Base-by-base conservation (phyloP, 1,140 invertebrate genomes). In the Dryas iulia region DNA sequence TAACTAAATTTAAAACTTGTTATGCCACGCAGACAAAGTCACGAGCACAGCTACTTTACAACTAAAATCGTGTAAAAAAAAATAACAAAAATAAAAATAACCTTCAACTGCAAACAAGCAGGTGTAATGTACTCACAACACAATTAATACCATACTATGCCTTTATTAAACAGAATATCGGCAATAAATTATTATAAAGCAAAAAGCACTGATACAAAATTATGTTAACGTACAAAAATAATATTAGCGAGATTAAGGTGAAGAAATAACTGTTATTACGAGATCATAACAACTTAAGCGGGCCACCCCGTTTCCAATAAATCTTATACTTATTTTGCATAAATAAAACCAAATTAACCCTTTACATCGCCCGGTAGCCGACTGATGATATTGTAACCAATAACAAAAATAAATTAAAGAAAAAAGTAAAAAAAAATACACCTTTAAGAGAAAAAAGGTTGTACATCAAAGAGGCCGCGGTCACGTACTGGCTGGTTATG, bases 331-430 rank as follows among this genome's bases (percentile, higher is more conserved):
- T 84, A 87, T 90, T 90, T 90, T 90, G 86, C 87, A 89, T 88
- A 87, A 89, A 88, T 87, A 87, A 89, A 85, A 87, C 79, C 78
- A 84, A 89, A 87, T 89, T 86, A 89, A 78, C 78, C 87, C 80
- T 87, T 87, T 84, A 80, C 72, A 77, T 74, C 78, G 82, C 78
- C 86, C 87, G 77, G 87, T 90, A 90, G 87, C 87, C 87, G 86
- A 76, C 84, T 71, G 79, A 83, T 87, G 80, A 86, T 88, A 86
- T 88, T 86, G 84, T 86, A 81, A 82, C 84, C 81, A 86, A 86
- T 83, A 83, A 84, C 81, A 84, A 82, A 85, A 87, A 80, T 80
- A 76, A 82, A 83, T 85, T 83, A 82, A 83, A 82, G 74, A 80
- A 79, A 81, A 76, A 28, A 47, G 21, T 18, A 18, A 8, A 47